A percentile compares a stretch with the other conserved stretches of the same genome.
Evolutionary conservation across 2,888 invertebrate species (phyloP).

Genomic region (Melinaea menophilus): DNA sequence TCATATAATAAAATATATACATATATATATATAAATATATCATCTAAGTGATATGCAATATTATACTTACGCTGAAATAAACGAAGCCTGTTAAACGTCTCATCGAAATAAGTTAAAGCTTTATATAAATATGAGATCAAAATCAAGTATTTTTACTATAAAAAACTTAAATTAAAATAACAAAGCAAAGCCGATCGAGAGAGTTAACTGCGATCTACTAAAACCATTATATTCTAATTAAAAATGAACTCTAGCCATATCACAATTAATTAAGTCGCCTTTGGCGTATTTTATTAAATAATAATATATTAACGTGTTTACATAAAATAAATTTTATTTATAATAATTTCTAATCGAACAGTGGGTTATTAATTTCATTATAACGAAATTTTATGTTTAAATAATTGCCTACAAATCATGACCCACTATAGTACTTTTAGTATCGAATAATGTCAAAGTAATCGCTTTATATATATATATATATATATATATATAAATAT

Average conservation of each 20-base stretch:
- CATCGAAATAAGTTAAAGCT: background rate
- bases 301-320: conserved; percentile 25
- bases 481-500: too few species aligned
- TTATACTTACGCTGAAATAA: conserved; percentile 63
- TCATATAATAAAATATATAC: conserved; percentile 31
- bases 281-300: conserved; percentile 50
- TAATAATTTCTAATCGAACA: background rate
- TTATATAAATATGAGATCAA: background rate
- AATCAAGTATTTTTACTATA: too few species aligned
- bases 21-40: conserved; percentile 44
- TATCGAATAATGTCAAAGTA: too few species aligned
- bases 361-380: background rate
- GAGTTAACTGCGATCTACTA: conserved; percentile 15
- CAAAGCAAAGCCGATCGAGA: conserved; percentile 26
- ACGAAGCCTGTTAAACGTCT: conserved; percentile 20
- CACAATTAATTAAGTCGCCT: conserved; percentile 66
- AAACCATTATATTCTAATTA: conserved; percentile 34
- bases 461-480: too few species aligned
- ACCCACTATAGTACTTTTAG: too few species aligned
- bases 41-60: conserved; percentile 75
- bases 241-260: conserved; percentile 50
- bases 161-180: background rate
- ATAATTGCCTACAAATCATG: too few species aligned
- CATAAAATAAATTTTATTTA: conserved; percentile 19
- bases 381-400: too few species aligned